A percentile compares a stretch with the other conserved stretches of the same genome.
phyloP scores from a whole-genome alignment of 2,888 invertebrate species.

The Silvanus unidentatus region DNA sequence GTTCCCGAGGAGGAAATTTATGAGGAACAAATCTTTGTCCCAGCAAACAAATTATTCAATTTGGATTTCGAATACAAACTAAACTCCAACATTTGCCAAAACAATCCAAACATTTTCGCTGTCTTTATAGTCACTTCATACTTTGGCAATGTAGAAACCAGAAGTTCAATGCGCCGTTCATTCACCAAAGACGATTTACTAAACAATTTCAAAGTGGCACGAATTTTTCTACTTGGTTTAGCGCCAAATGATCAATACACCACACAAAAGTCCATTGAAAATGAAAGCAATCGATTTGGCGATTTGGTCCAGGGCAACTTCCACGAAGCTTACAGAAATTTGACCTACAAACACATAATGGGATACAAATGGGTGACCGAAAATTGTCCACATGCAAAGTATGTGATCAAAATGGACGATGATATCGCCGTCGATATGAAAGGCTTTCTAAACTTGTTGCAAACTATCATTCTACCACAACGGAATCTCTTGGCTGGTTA shows the following conservation, averaged over 20 bases:
- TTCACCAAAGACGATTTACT: conserved; percentile 54
- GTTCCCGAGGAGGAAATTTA: too few relatives aligned
- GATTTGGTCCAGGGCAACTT: conserved; percentile 76
- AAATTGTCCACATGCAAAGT: conserved; percentile 57
- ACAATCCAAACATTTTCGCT: conserved; percentile 27
- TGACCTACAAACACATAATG: conserved; percentile 80
- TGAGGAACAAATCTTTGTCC: too few relatives aligned
- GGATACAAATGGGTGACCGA: conserved; percentile 67
- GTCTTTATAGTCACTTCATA: conserved; percentile 69
- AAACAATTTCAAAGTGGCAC: conserved; percentile 51
- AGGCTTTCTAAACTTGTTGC: conserved; percentile 48
- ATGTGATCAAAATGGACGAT: conserved; percentile 75
- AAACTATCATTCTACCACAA: conserved; percentile 34
- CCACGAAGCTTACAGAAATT: conserved; percentile 68
- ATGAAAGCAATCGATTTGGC: conserved; percentile 59
- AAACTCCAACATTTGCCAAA: conserved; percentile 28
- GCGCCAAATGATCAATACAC: conserved; percentile 50
- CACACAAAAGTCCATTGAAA: conserved; percentile 52
- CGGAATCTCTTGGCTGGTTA: conserved; percentile 58
- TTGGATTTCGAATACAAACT: conserved; percentile 29
- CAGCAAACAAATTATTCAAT: too few relatives aligned
- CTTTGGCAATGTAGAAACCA: conserved; percentile 62
- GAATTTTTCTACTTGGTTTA: conserved; percentile 67
- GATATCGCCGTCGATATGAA: conserved; percentile 70
- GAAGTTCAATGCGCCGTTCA: conserved; percentile 65